Evolutionary conservation across 2,888 invertebrate species (phyloP).

Genomic region (Volucella inanis): DNA sequence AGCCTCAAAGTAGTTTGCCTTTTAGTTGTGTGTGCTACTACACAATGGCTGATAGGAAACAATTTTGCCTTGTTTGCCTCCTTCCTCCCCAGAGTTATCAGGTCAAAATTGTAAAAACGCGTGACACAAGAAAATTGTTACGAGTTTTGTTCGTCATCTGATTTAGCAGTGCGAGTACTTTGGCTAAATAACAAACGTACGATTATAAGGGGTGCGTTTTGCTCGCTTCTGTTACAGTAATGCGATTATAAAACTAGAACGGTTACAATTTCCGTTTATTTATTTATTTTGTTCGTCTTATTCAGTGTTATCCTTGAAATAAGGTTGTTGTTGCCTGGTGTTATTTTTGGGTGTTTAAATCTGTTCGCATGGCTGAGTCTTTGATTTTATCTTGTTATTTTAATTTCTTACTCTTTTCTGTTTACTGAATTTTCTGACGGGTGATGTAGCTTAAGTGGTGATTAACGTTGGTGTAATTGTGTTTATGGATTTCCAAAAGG

Average conservation of each 20-base stretch:
- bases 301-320: constrained; percentile 2
- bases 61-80: constrained; percentile 39
- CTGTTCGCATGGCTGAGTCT: constrained; percentile 67
- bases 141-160: constrained; percentile 47
- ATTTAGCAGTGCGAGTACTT: neutral
- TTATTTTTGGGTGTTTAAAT: constrained; percentile 71
- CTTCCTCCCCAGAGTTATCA: constrained; percentile 25
- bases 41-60: constrained; percentile 65
- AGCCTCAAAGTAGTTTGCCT: constrained; percentile 74
- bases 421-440: neutral
- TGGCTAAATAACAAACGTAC: neutral
- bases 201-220: constrained; percentile 53
- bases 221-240: constrained; percentile 44
- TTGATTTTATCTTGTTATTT: constrained; percentile 69
- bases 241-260: constrained; percentile 75
- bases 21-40: constrained; percentile 33
- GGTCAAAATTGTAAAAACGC: constrained; percentile 75
- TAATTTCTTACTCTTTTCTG: constrained; percentile 48
- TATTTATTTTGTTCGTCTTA: constrained; percentile 61
- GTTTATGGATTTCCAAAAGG: constrained; percentile 57
- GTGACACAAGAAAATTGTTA: constrained; percentile 72
- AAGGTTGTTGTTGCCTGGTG: constrained; percentile 26
- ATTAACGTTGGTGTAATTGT: constrained; percentile 39
- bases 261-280: constrained; percentile 74
- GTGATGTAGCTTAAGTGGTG: constrained; percentile 54